phyloP scores from a whole-genome alignment of 2,888 invertebrate species.

The Melolontha melolontha region DNA sequence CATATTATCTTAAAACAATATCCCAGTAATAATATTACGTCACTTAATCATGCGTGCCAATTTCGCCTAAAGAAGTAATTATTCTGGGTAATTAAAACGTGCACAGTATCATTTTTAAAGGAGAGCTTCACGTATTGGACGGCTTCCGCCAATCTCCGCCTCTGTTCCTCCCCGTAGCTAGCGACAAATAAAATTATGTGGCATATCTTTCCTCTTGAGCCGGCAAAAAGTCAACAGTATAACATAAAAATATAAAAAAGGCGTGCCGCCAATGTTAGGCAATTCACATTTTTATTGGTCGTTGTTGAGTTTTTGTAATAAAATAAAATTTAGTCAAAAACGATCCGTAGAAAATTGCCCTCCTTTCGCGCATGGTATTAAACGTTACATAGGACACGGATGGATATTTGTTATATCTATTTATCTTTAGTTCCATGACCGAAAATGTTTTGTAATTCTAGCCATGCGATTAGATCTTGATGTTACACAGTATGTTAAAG shows the following conservation, averaged over 20 bases:
- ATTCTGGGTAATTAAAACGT: constrained; percentile 18
- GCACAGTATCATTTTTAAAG: constrained; percentile 38
- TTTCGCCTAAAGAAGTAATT: constrained; percentile 2
- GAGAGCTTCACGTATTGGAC: constrained; percentile 42
- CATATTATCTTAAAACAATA: too few relatives aligned
- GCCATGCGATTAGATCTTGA: too few relatives aligned
- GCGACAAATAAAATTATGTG: constrained; percentile 44
- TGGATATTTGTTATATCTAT: constrained; percentile 8
- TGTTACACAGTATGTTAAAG: too few relatives aligned
- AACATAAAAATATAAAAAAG: constrained; percentile 32
- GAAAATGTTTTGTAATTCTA: too few relatives aligned
- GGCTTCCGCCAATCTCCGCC: constrained; percentile 41
- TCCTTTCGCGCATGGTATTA: constrained; percentile 34
- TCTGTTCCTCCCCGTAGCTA: constrained; percentile 39
- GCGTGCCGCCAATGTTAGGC: constrained; percentile 30
- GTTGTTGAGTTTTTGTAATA: constrained; percentile 27
- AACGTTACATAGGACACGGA: constrained; percentile 24
- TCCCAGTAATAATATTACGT: too few relatives aligned
- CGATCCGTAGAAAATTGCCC: constrained; percentile 20
- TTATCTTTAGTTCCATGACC: too few relatives aligned
- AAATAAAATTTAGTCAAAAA: constrained; percentile 31
- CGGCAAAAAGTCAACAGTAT: constrained; percentile 35
- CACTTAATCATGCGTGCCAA: not conserved
- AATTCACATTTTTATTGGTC: constrained; percentile 31
- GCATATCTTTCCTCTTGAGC: constrained; percentile 38